Conservation (phyloP, 2,797 vertebrate species). For the Sebastes oblongus region DNA sequence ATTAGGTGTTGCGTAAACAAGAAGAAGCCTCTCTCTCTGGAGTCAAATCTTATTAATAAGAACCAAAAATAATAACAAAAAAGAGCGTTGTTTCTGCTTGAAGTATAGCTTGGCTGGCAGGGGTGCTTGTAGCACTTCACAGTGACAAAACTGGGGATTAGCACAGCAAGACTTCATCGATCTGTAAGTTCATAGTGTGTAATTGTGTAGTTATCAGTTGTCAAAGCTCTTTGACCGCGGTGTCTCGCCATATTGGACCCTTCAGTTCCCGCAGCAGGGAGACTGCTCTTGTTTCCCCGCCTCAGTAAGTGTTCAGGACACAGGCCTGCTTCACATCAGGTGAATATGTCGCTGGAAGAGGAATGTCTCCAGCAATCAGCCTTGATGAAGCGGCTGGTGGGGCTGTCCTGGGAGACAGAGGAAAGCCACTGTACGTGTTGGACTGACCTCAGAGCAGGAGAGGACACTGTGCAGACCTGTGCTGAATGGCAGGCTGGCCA, state of each 20-base stretch:
- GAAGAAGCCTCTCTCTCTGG: conserved; percentile 20
- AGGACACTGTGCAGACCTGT: conserved; percentile 75
- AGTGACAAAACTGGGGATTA: conserved; percentile 15
- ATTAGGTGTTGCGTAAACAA: conserved; percentile 61
- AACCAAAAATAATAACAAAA: conserved; percentile 9
- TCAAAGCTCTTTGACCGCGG: not conserved
- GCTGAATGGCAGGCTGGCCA: conserved; percentile 63
- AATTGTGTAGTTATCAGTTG: not conserved
- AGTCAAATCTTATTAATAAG: conserved; percentile 27
- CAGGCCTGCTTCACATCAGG: conserved; percentile 79
- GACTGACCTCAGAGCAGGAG: conserved; percentile 43
- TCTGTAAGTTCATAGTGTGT: conserved; percentile 1
- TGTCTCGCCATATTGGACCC: conserved; percentile 26
- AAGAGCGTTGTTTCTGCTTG: conserved; percentile 16
- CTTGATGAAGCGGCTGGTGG: conserved; percentile 68
- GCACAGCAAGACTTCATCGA: not conserved
- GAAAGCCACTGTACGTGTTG: conserved; percentile 76
- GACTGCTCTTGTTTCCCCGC: conserved; percentile 27
- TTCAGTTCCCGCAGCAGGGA: conserved; percentile 28
- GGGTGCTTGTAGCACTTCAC: conserved; percentile 13
- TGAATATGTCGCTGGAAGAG: conserved; percentile 63
- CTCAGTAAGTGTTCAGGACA: conserved; percentile 43
- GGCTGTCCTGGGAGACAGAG: conserved; percentile 69
- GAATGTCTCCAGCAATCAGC: conserved; percentile 79
- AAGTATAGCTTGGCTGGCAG: conserved; percentile 20